Evolutionary conservation across 35 echinoderm and acorn worm genomes (phyloP), one percentile per base, ranked within the genome.

Genomic region (Heliocidaris erythrogramma): DNA sequence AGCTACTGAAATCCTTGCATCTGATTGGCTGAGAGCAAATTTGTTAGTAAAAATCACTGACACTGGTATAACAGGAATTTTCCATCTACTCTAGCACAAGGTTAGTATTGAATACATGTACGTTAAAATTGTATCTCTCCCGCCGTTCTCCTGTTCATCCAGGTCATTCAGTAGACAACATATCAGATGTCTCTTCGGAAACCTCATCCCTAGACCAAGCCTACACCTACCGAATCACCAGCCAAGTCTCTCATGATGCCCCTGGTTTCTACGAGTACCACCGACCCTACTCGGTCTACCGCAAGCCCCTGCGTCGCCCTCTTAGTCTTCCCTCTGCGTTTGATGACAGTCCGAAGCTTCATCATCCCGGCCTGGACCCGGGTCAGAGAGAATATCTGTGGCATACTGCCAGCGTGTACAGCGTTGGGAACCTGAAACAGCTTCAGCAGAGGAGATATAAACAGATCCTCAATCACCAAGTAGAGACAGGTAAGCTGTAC

Each of bases 361-460:
- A 99, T 85, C 98, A 97, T 88, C 96, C 98, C 48, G 96, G 94
- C 59, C 88, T 99, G 9, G 95, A 88, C 24, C 85, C 96, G 0
- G 98, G 98, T 2, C 95, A 99, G 53, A 99, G 91, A 78, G 90
- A 93, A 4, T 99, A 99, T 94, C 94, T 99, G 85, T 94, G 96
- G 95, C 96, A 96, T 42, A 99, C 97, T 17, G 98, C 98, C 0
- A 85, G 97, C 24, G 97, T 99, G 16, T 99, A 99, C 91, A 97
- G 98, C n/a, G 93, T 99, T 95, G 94, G 65, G 5, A 96, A 99
- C 48, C 94, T 99, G 94, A 97, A 99, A 92, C 49, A 96, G 86
- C 91, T 94, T 32, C 95, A 96, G 14, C 94, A 99, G 94, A 89
- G 88, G 78, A 88, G 97, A 50, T 99, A 97, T 35, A 94, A 95